Conservation (phyloP, 2,888 invertebrate species). For the Petrophora chlorosata region DNA sequence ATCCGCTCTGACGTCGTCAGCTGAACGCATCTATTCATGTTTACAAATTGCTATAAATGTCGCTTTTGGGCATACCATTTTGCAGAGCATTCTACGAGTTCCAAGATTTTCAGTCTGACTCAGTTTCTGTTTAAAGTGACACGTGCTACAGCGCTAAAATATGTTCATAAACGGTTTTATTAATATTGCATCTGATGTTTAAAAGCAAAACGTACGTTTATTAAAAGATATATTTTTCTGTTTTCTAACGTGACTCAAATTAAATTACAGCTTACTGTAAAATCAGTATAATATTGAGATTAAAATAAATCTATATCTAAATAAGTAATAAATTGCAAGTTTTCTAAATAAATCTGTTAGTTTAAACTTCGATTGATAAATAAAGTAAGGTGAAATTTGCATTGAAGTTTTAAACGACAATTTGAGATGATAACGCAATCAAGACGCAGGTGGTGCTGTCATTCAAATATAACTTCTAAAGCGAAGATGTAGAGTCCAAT, state of each 20-base stretch:
- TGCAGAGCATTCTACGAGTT: not conserved
- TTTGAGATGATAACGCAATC: constrained; percentile 9
- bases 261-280: too few species aligned
- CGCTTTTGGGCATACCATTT: constrained; percentile 10
- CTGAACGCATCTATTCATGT: constrained; percentile 11
- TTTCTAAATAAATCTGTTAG: constrained; percentile 11
- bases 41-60: constrained; percentile 15
- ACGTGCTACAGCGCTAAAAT: too few species aligned
- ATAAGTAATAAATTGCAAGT: too few species aligned
- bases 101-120: not conserved
- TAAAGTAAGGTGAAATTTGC: constrained; percentile 17
- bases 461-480: constrained; percentile 6
- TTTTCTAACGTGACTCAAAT: too few species aligned
- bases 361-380: constrained; percentile 16
- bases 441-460: not conserved
- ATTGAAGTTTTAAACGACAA: constrained; percentile 14
- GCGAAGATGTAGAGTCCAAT: constrained; percentile 13
- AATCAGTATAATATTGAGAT: too few species aligned
- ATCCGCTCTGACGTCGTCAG: constrained; percentile 1
- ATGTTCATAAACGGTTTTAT: too few species aligned
- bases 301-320: not conserved
- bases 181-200: too few species aligned
- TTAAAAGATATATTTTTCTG: too few species aligned
- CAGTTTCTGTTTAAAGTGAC: too few species aligned
- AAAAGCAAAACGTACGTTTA: too few species aligned